Evolutionary conservation across 2,797 vertebrate genomes (phyloP), one percentile per base, ranked within the genome.

Genomic region (Sternotherus odoratus): DNA sequence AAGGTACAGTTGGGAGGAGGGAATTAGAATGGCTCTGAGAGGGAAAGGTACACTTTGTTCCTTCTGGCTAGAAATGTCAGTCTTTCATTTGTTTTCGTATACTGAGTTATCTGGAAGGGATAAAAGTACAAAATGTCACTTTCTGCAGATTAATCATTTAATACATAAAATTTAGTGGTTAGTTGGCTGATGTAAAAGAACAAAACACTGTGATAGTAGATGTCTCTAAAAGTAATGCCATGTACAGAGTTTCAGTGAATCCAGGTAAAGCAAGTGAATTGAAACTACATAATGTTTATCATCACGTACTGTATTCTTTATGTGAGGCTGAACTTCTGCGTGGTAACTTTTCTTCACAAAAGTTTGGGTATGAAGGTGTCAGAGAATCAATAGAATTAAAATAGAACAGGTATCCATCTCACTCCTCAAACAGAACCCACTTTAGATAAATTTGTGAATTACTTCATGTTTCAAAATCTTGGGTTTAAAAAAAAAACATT

Each of bases 211-310:
- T 92, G 21, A 48, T 93, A 12, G 72, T 77, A 77, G 51, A 46
- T 60, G 53, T 12, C 17, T 6, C 21, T 57, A 26, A 23, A 57
- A 60, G 79, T 82, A 89, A 91, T 54, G 60, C 90, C 83, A 69
- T 85, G 39, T 91, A 33, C 90, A 88, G 28, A 88, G 85, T 83
- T 94, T 94, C 93, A 92, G 48, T 79, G 83, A 77, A 80, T 91
- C 33, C 36, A 91, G 86, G 30, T 79, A 90, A 88, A 69, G 91
- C 88, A 5, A 24, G 90, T 85, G 79, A 10, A 82, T 77, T 43
- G 87, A 84, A 87, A 95, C 54, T 48, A 46, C 33, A 23, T 78
- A 89, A 12, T 19, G 74, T 11, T 79, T 6, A 30, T 56, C 91
- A 85, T 69, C 77, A 63, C 0, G 0, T 46, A 72, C 39, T 72